Evolutionary conservation across 2,113 vertebrate species (phyloP), one percentile per base, ranked within the genome.

Genomic region (Nesoenas mayeri): DNA sequence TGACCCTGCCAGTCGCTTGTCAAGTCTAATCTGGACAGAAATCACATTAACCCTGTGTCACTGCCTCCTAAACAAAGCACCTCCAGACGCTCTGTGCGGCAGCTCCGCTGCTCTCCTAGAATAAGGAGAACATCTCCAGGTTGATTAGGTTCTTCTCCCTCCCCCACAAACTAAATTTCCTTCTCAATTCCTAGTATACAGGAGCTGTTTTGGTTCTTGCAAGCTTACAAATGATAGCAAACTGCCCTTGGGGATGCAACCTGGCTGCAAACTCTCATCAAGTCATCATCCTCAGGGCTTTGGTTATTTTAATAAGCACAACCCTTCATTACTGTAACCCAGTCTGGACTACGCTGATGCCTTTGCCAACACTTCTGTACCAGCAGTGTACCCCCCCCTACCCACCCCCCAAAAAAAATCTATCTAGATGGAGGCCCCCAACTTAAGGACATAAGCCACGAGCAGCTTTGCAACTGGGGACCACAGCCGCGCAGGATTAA

Each of bases 401-500:
- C n/a, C n/a, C 16, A 11, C 22, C 1, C 8, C 17, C 11, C 18
- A 1, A 62, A 25, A 69, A 44, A 8, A 9, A 15, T 5, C 11
- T 16, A 8, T 22, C 10, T 64, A 24, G 24, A 26, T 19, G 3
- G 11, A 53, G 6, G 4, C 4, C 15, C 4, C 50, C 18, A 28
- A 73, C 9, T 72, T 26, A 77, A 72, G 5, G 19, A 5, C 25
- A 57, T 20, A 42, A 89, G 34, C 6, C 32, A 61, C 0, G 6
- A 61, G 9, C 15, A 73, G 32, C 34, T 80, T 61, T 32, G 7
- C 44, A 60, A 61, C 29, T 29, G 21, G 26, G 70, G 80, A 32
- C 2, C 50, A 70, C 7, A 50, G 47, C 31, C 54, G 17, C 0
- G 1, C 22, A 64, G 6, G 3, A 18, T 8, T 4, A 61, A 65